These are phyloP conservation scores for Proisotoma minuta DNA, from an alignment of 2,888 invertebrate genomes.

Conservation along the genomic window DNA sequence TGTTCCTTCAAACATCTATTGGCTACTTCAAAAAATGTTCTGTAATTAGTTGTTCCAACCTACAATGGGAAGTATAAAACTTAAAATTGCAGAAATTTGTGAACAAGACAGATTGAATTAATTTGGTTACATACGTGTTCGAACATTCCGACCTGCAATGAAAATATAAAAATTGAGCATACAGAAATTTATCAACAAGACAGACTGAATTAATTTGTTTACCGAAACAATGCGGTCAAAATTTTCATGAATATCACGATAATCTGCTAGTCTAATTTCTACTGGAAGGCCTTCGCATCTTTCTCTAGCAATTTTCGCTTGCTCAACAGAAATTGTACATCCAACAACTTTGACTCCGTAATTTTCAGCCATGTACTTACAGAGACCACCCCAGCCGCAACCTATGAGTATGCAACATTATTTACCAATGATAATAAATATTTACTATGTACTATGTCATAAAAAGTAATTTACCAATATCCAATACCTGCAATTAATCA, in stretches of 20 bases:
- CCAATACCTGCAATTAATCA: too few species aligned
- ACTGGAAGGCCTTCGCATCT: conserved; percentile 28
- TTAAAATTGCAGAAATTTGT: background rate
- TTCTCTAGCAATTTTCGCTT: conserved; percentile 30
- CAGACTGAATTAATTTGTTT: background rate
- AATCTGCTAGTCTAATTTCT: conserved; percentile 34
- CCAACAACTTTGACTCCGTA: conserved; percentile 39
- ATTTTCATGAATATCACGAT: conserved; percentile 38
- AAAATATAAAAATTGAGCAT: background rate
- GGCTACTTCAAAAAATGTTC: conserved; percentile 37
- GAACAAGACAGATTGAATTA: background rate
- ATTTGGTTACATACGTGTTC: conserved; percentile 19
- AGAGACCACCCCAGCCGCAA: conserved; percentile 42
- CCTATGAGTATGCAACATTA: conserved; percentile 19
- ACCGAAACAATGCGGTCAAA: conserved; percentile 44
- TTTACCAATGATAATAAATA: background rate
- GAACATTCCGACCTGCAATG: conserved; percentile 30
- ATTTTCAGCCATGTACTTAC: conserved; percentile 40
- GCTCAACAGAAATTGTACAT: conserved; percentile 37
- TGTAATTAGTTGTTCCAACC: conserved; percentile 36
- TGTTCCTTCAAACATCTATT: conserved; percentile 39
- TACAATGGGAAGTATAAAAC: conserved; percentile 2
- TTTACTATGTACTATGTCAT: background rate
- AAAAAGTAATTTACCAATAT: conserved; percentile 23
- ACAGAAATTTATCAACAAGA: background rate